Percentiles rank a stretch among this genome's conserved stretches.
Evolutionary conservation across 2,888 invertebrate species (phyloP).

Genomic region (Philonicus albiceps): DNA sequence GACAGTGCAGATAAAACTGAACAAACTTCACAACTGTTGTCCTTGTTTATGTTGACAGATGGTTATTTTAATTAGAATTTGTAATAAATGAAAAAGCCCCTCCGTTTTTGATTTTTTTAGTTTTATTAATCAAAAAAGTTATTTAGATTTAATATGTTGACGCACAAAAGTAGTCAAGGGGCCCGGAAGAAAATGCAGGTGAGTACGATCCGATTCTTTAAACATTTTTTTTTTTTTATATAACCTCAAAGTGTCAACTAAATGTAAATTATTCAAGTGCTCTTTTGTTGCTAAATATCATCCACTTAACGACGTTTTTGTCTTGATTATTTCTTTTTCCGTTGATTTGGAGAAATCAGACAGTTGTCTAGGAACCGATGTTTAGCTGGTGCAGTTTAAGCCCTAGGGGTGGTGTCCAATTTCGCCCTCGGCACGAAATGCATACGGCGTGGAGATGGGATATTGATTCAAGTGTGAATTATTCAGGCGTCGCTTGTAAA

Average conservation of each 20-base stretch:
- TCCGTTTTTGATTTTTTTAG: conserved; percentile 20
- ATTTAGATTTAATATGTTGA: conserved; percentile 57
- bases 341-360: neutral
- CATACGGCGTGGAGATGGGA: neutral
- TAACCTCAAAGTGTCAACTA: conserved; percentile 26
- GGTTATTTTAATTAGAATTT: conserved; percentile 34
- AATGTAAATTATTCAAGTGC: conserved; percentile 18
- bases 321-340: neutral
- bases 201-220: conserved; percentile 17
- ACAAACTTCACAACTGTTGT: conserved; percentile 30
- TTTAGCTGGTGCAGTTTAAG: neutral
- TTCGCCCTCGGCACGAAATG: neutral
- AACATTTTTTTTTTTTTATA: neutral
- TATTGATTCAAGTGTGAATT: neutral
- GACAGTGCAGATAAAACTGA: neutral
- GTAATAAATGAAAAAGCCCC: conserved; percentile 29
- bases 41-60: conserved; percentile 40
- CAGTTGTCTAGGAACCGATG: neutral
- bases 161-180: conserved; percentile 64
- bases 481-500: neutral
- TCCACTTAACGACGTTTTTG: neutral
- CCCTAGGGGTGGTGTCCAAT: neutral
- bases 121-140: conserved; percentile 33
- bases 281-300: neutral
- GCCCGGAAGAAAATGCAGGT: conserved; percentile 67